Conservation (phyloP, 2,888 invertebrate genomes). For the Mylabris sibirica region DNA sequence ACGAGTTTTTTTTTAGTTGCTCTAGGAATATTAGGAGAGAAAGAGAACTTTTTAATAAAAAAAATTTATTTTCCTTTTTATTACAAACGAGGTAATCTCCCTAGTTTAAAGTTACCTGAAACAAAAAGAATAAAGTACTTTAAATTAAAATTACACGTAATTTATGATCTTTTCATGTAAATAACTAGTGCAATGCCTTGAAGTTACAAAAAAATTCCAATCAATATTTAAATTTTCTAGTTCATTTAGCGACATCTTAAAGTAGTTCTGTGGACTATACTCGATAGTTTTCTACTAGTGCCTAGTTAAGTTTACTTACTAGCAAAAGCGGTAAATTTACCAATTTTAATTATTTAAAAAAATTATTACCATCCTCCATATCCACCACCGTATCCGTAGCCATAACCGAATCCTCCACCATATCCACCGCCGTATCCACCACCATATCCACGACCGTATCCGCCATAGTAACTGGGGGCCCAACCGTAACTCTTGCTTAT, state of each 20-base stretch:
- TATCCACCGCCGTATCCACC: slow-evolving; percentile 21
- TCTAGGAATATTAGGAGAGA: not conserved
- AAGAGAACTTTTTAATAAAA: not conserved
- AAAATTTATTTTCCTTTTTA: not conserved
- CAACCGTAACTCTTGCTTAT: slow-evolving; percentile 20
- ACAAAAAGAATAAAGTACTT: not conserved
- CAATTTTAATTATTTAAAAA: not conserved
- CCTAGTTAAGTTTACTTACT: not conserved
- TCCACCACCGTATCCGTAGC: slow-evolving; percentile 18
- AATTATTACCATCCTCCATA: slow-evolving; percentile 17
- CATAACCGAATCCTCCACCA: slow-evolving; percentile 18
- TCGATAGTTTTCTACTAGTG: not conserved
- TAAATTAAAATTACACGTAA: too few relatives aligned
- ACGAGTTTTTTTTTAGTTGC: not conserved
- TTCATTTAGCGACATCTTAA: not conserved
- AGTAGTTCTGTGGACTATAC: not conserved
- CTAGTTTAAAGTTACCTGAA: not conserved
- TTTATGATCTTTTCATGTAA: too few relatives aligned
- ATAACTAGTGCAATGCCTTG: too few relatives aligned
- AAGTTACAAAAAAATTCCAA: too few relatives aligned
- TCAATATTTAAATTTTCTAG: not conserved
- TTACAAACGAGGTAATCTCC: not conserved
- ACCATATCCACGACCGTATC: slow-evolving; percentile 17
- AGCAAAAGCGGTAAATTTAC: not conserved
- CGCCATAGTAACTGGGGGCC: slow-evolving; percentile 13